Evolutionary conservation across 1,140 invertebrate genomes (phyloP), one percentile per base, ranked within the genome.

Genomic region (Portunus trituberculatus): DNA sequence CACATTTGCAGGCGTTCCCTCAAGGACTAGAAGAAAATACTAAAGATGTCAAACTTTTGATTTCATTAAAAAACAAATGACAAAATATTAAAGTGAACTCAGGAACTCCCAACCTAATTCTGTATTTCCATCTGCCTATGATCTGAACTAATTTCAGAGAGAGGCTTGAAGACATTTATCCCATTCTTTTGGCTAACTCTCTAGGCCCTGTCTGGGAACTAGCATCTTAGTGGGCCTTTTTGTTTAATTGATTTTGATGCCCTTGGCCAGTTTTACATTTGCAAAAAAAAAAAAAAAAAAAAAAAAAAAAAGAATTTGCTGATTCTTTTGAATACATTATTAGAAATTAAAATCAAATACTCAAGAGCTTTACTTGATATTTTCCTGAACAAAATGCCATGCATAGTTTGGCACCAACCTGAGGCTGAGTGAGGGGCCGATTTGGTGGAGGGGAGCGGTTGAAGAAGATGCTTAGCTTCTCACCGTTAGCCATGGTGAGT

Each of bases 361-460:
- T 76, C 76, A 25, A 3, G 16, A 32, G n/a, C 28, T 10, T 12
- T 84, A 84, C 39, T 39, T 87, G 31, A 39, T 39, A 39, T 46
- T 25, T 45, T 20, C 46, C 0, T 20, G 28, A 29, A 91, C n/a
- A 91, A n/a, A 52, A 52, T 52, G 7, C 0, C 14, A 48, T 0
- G 6, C 4, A 91, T 25, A 29, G 6, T 39, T 39, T 7, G 20
- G 14, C 4, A 39, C 46, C 86, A 8, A 95, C 94, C 94, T 95
- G 94, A 1, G 29, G 2, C 0, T 14, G 14, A 67, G 91, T 28
- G 39, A 95, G 82, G 16, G 83, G 45, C 46, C 91, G 92, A 31
- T 67, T 88, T 20, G 94, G 94, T 20, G 94, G 94, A 14, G 91
- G 83, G 8, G 90, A 92, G 39, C 94, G 82, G 91, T 95, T 95